phyloP scores from a whole-genome alignment of 2,888 invertebrate genomes.

The Orthonevra nobilis region DNA sequence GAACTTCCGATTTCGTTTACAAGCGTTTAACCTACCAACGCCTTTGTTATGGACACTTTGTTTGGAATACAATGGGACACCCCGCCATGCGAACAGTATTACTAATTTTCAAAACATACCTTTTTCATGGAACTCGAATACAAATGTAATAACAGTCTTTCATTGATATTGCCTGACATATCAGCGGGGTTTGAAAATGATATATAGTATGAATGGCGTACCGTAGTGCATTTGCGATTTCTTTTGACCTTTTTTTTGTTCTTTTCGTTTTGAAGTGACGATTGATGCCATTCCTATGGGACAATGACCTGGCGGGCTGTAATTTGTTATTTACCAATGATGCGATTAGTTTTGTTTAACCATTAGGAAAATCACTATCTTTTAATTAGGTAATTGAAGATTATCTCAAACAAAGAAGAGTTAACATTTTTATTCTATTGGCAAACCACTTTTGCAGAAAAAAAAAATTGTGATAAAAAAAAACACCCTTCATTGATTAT shows the following conservation, averaged over 20 bases:
- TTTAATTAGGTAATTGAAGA: too few species aligned
- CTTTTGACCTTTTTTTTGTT: not conserved
- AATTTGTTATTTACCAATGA: not conserved
- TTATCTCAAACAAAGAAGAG: too few species aligned
- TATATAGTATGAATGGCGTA: not conserved
- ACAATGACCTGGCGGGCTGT: not conserved
- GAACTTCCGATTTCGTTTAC: slow-evolving; percentile 53
- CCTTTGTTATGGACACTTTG: slow-evolving; percentile 21
- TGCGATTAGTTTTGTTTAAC: too few species aligned
- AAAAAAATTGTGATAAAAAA: too few species aligned
- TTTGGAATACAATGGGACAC: slow-evolving; percentile 18
- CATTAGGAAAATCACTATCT: too few species aligned
- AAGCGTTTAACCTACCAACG: slow-evolving; percentile 25
- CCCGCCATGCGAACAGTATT: slow-evolving; percentile 67
- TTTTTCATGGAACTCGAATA: slow-evolving; percentile 72
- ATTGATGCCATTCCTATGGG: slow-evolving; percentile 2
- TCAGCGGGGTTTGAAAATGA: slow-evolving; percentile 25
- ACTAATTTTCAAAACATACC: slow-evolving; percentile 77
- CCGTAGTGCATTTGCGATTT: not conserved
- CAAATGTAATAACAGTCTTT: slow-evolving; percentile 29
- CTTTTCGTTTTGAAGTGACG: slow-evolving; percentile 11
- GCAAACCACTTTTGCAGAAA: too few species aligned
- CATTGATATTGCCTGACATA: slow-evolving; percentile 25
- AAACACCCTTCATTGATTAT: too few species aligned
- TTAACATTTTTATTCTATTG: too few species aligned